These are phyloP conservation scores for Peucedramus taeniatus DNA, from an alignment of 2,113 vertebrate genomes.

Conservation along the genomic window DNA sequence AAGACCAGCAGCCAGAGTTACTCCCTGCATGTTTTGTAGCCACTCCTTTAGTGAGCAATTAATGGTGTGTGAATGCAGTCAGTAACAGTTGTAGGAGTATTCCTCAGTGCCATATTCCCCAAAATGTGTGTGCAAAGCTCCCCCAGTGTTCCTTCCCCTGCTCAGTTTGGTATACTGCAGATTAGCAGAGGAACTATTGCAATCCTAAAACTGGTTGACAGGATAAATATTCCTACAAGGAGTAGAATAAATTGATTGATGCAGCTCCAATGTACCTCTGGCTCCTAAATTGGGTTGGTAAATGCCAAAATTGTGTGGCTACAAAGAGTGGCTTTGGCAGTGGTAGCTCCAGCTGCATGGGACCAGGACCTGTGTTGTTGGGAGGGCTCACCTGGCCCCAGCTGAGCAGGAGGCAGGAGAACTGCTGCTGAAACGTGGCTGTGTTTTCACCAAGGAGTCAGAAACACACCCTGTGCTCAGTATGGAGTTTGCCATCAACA, in stretches of 20 bases:
- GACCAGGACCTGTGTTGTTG: neutral
- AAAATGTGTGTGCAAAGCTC: neutral
- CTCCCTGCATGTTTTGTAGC: neutral
- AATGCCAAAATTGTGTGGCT: neutral
- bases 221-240: neutral
- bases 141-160: neutral
- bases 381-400: neutral
- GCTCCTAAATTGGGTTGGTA: neutral
- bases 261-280: neutral
- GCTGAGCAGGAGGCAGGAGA: neutral
- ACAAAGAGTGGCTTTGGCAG: neutral
- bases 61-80: neutral
- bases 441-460: neutral
- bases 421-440: neutral
- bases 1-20: neutral
- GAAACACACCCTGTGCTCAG: accelerated
- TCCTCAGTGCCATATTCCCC: neutral
- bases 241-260: neutral
- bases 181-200: neutral
- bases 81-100: neutral
- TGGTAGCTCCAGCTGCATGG: neutral
- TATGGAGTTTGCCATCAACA: neutral
- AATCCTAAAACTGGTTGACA: neutral
- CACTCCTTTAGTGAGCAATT: neutral
- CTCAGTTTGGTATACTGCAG: neutral